Evolutionary conservation across 2,113 vertebrate species (phyloP).

Genomic region (Tyrannus savana): DNA sequence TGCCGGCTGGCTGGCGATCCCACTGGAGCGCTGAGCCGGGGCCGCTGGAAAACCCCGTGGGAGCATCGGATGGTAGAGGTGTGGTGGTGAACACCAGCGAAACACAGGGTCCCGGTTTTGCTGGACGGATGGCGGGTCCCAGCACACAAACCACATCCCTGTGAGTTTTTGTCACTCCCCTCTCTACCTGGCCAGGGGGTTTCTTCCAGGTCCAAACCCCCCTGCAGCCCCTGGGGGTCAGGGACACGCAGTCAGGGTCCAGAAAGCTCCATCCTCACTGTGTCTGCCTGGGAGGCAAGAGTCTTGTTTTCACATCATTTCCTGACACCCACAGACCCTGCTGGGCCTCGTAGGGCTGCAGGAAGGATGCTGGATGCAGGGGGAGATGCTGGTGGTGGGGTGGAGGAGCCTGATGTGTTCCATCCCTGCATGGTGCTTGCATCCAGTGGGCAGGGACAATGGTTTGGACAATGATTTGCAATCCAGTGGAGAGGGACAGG

Average conservation of each 20-base stretch:
- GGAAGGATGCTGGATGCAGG: fast-evolving
- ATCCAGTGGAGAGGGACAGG: neutral
- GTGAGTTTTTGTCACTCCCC: too few relatives aligned
- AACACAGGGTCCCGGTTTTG: fast-evolving
- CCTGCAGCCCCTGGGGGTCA: fast-evolving
- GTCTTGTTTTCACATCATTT: fast-evolving
- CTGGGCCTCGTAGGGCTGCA: neutral
- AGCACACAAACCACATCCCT: fast-evolving
- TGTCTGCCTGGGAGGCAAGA: neutral
- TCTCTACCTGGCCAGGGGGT: neutral
- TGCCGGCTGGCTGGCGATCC: neutral
- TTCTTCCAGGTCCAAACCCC: neutral
- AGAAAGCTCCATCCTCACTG: neutral
- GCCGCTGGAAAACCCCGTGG: neutral
- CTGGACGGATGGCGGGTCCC: fast-evolving
- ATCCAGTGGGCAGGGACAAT: neutral
- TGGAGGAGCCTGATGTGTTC: fast-evolving
- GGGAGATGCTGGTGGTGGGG: neutral
- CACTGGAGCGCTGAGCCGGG: neutral
- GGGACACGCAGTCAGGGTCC: fast-evolving
- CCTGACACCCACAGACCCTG: neutral
- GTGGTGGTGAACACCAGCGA: fast-evolving
- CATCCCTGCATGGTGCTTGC: fast-evolving
- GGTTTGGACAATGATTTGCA: neutral
- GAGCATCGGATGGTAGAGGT: fast-evolving